Base-by-base conservation (phyloP, 2,888 invertebrate genomes). In the Melieria omissa region DNA sequence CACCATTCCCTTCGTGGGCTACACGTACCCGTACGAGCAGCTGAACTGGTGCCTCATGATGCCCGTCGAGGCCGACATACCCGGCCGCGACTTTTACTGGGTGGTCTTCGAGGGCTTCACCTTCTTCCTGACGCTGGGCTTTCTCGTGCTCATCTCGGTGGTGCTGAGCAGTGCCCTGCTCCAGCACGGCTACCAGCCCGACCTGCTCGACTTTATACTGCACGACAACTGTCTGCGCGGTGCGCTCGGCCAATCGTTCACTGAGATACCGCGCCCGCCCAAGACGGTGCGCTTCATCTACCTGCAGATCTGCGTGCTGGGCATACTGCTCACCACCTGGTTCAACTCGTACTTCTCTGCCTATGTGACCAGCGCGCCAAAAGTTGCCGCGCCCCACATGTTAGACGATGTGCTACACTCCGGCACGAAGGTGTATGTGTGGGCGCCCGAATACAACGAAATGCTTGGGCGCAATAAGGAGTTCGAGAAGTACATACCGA, bases 281-380 rank as follows among this genome's bases (percentile, higher is more conserved):
- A 4, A 73, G 1, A 70, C 78, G 0, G 75, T 85, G 4, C 78
- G 81, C 1, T 79, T 77, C 46, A 81, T 81, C 9, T 85, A 85
- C 52, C 54, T 85, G 4, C 74, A 82, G 67, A 85, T 85, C 7
- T 85, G 82, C 64, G 46, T 82, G 0, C 42, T 84, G 52, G 85
- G 85, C 1, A 78, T 85, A 12, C 72, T 85, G 4, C 75, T 85
- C 4, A 84, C 84, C 5, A 82, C 82, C 5, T 80, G 82, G 70
- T 85, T 83, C 46, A 85, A 84, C 57, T 80, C 84, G 0, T 82
- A 82, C 70, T 83, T 84, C 65, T 82, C 84, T 5, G 79, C 84
- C 0, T 85, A 80, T 68, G 78, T 84, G 8, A 85, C 82, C 1
- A 82, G 78, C n/a, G 76, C 80, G 0, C 85, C 84, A 0, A 84